Evolutionary conservation across 2,888 invertebrate species (phyloP).

Genomic region (Yponomeuta plumbellus): DNA sequence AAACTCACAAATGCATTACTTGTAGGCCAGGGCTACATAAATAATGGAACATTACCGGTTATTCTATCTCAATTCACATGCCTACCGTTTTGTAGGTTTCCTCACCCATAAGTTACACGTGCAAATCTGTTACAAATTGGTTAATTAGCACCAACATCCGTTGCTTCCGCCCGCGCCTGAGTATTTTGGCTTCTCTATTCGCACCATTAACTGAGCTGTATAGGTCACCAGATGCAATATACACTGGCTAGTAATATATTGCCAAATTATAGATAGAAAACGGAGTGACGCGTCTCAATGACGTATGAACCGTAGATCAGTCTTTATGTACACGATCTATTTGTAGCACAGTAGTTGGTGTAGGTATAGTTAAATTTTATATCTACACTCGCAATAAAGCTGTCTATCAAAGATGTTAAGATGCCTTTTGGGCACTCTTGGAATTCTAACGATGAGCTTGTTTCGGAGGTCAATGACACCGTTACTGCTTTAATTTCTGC

Average conservation of each 20-base stretch:
- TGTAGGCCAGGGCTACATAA: too few species aligned
- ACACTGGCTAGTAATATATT: background rate
- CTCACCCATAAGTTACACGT: background rate
- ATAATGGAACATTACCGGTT: too few species aligned
- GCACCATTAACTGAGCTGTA: background rate
- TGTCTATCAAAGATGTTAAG: constrained; percentile 1
- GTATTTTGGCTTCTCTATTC: constrained; percentile 21
- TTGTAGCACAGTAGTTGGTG: background rate
- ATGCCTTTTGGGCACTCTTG: background rate
- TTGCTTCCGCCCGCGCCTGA: constrained; percentile 18
- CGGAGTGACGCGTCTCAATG: background rate
- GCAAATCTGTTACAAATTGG: constrained; percentile 25
- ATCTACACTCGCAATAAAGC: background rate
- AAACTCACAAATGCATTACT: too few species aligned
- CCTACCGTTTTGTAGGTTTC: background rate
- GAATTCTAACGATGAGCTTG: background rate
- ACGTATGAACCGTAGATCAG: background rate
- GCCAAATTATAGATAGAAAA: background rate
- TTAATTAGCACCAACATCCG: constrained; percentile 21
- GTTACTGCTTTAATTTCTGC: background rate
- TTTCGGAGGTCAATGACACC: background rate
- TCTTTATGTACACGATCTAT: background rate
- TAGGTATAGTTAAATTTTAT: background rate
- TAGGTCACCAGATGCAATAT: background rate
- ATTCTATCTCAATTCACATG: too few species aligned